Evolutionary conservation across 2,797 vertebrate species (phyloP).

Genomic region (Hippocampus kuda): DNA sequence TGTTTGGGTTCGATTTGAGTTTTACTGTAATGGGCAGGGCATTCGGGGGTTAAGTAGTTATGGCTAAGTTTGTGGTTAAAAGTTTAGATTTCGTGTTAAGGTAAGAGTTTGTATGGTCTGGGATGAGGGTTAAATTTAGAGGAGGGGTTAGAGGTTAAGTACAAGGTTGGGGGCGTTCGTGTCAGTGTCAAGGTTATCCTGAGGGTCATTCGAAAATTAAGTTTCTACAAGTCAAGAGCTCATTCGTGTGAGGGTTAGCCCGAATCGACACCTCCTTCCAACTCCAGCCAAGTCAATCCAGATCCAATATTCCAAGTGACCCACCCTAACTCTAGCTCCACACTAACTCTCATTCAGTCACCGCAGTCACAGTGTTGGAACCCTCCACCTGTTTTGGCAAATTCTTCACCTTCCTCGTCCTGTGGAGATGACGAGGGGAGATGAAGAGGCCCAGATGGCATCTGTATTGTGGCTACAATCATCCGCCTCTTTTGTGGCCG

Average conservation of each 20-base stretch:
- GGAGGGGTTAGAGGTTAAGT: background rate
- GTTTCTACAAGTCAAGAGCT: too few relatives aligned
- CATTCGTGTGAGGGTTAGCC: background rate
- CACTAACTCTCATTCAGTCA: background rate
- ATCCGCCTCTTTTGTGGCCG: conserved; percentile 49
- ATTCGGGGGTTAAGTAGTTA: too few relatives aligned
- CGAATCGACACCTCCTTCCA: background rate
- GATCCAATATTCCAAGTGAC: background rate
- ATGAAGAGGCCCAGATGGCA: conserved; percentile 54
- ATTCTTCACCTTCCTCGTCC: conserved; percentile 33
- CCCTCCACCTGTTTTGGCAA: background rate
- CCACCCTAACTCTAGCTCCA: background rate
- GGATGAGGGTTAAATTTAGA: background rate
- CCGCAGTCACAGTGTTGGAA: conserved; percentile 24
- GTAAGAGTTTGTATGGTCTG: too few relatives aligned
- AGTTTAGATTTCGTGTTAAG: too few relatives aligned
- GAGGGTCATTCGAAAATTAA: background rate
- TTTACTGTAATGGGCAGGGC: too few relatives aligned
- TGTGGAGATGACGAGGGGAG: conserved; percentile 49
- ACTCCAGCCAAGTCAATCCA: background rate
- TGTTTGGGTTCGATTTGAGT: too few relatives aligned
- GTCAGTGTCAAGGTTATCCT: background rate
- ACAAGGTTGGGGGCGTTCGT: background rate
- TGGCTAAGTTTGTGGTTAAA: too few relatives aligned
- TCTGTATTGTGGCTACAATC: conserved; percentile 74